A percentile compares a stretch with the other conserved stretches of the same genome.
Conservation (phyloP, 2,113 vertebrate species). For the Xiphophorus maculatus region DNA sequence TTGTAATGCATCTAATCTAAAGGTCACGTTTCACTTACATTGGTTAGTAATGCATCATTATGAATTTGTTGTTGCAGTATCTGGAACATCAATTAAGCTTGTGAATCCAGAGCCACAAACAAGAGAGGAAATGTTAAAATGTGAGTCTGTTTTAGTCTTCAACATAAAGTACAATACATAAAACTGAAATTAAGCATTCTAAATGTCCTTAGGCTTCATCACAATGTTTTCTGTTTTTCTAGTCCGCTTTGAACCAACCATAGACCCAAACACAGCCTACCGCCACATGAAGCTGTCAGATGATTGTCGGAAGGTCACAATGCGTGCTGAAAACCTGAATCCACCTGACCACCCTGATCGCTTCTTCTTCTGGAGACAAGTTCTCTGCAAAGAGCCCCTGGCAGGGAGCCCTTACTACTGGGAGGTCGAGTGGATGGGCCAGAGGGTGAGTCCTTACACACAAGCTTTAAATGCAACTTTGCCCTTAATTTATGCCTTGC, state of each 20-base stretch:
- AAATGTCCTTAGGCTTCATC: background rate
- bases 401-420: constrained; percentile 81
- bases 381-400: constrained; percentile 76
- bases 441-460: constrained; percentile 61
- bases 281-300: constrained; percentile 75
- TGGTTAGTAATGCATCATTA: background rate
- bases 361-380: constrained; percentile 81
- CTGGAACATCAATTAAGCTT: constrained; percentile 7
- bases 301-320: constrained; percentile 62
- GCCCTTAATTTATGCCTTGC: background rate
- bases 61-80: background rate
- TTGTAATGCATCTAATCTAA: background rate
- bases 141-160: constrained; percentile 60
- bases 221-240: constrained; percentile 5
- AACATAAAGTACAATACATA: background rate
- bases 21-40: background rate
- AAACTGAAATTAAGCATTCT: background rate
- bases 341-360: constrained; percentile 73
- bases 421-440: constrained; percentile 82
- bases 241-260: constrained; percentile 76
- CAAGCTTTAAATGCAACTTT: background rate
- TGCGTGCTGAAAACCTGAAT: constrained; percentile 71
- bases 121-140: constrained; percentile 79
- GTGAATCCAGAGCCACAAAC: constrained; percentile 67
- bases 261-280: constrained; percentile 75